These are phyloP conservation scores for Monopis laevigella DNA, from an alignment of 2,888 invertebrate species.

Conservation along the genomic window DNA sequence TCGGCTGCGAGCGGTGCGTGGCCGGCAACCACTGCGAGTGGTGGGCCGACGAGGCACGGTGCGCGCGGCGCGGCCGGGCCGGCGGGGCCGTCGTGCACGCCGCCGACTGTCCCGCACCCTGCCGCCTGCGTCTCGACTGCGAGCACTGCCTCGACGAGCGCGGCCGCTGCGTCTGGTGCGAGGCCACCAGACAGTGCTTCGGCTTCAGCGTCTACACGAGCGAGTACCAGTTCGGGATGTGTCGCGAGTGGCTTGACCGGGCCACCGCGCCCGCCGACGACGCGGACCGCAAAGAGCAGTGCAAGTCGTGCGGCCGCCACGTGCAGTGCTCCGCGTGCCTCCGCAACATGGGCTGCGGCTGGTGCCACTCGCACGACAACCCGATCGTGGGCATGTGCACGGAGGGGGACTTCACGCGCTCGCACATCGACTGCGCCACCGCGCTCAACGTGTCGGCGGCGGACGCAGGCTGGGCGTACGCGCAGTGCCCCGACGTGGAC, in stretches of 20 bases:
- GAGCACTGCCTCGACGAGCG: slow-evolving; percentile 85
- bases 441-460: slow-evolving; percentile 70
- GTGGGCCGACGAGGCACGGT: slow-evolving; percentile 90
- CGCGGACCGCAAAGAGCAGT: slow-evolving; percentile 68
- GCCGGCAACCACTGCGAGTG: slow-evolving; percentile 84
- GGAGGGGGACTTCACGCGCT: slow-evolving; percentile 86
- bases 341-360: slow-evolving; percentile 88
- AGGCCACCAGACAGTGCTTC: slow-evolving; percentile 90
- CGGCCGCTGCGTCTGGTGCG: slow-evolving; percentile 95
- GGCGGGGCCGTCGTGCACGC: slow-evolving; percentile 71
- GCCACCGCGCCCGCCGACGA: slow-evolving; percentile 61
- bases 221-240: slow-evolving; percentile 92
- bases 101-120: slow-evolving; percentile 81
- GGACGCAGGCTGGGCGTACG: slow-evolving; percentile 89
- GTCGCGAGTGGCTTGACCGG: slow-evolving; percentile 93
- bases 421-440: slow-evolving; percentile 75
- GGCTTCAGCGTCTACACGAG: slow-evolving; percentile 96
- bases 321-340: slow-evolving; percentile 82
- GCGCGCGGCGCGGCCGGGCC: slow-evolving; percentile 80
- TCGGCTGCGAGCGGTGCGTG: slow-evolving; percentile 87
- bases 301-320: slow-evolving; percentile 82
- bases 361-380: slow-evolving; percentile 91
- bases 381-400: slow-evolving; percentile 88
- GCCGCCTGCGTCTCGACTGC: slow-evolving; percentile 80
- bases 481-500: slow-evolving; percentile 92